A percentile compares a stretch with the other conserved stretches of the same genome.
Conservation (phyloP, 1,140 invertebrate species). For the Macrotrachela quadricornifera region DNA sequence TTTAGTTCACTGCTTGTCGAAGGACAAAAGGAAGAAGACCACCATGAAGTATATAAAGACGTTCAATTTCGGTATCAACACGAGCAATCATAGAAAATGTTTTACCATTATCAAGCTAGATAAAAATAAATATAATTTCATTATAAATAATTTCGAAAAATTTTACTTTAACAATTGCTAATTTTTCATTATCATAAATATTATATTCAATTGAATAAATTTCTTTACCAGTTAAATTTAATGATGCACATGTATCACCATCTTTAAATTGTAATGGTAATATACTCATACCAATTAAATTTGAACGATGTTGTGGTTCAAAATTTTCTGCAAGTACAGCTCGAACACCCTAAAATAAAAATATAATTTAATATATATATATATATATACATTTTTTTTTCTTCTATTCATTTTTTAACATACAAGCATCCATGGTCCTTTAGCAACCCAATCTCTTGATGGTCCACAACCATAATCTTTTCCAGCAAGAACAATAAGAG, state of each 20-base stretch:
- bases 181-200: conserved; percentile 45
- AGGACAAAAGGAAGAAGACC: conserved; percentile 97
- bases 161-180: conserved; percentile 41
- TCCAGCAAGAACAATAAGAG: conserved; percentile 67
- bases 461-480: conserved; percentile 94
- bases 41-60: conserved; percentile 76
- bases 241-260: conserved; percentile 54
- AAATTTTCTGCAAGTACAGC: conserved; percentile 92
- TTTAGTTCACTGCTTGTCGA: conserved; percentile 34
- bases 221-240: conserved; percentile 68
- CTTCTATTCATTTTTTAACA: conserved; percentile 16
- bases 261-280: conserved; percentile 71
- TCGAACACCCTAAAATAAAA: conserved; percentile 22
- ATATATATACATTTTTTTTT: neutral
- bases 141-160: neutral
- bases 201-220: conserved; percentile 47
- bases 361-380: conserved; percentile 20
- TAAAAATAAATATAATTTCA: conserved; percentile 11
- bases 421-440: conserved; percentile 73
- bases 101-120: conserved; percentile 36
- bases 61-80: conserved; percentile 91
- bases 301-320: conserved; percentile 86
- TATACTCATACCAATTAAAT: conserved; percentile 92
- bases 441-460: conserved; percentile 85
- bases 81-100: conserved; percentile 52